Conservation (phyloP, 2,888 invertebrate species). For the Onthophagus sagittarius region DNA sequence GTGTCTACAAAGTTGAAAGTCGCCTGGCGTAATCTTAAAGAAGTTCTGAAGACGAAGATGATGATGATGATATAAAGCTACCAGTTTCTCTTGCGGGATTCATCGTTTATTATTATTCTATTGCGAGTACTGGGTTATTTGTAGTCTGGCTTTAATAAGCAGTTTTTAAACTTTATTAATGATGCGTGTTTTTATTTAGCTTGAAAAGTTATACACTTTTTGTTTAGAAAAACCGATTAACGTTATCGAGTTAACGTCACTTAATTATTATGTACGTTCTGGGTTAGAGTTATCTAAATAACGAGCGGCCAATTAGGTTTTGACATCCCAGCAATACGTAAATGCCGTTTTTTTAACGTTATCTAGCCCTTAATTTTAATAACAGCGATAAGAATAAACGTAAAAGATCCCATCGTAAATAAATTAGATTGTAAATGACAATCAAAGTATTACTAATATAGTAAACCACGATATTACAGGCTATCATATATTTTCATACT, state of each 20-base stretch:
- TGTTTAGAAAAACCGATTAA: background rate
- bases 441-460: background rate
- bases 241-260: background rate
- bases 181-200: background rate
- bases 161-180: background rate
- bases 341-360: background rate
- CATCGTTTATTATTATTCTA: background rate
- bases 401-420: background rate
- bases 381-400: background rate
- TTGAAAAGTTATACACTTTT: background rate
- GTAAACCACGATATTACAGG: too few species aligned
- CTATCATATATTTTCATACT: too few species aligned
- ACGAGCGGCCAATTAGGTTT: background rate
- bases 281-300: background rate
- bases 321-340: background rate
- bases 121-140: too few species aligned
- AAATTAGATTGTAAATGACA: background rate
- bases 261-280: background rate
- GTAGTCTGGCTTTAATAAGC: too few species aligned
- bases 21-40: background rate
- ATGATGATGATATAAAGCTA: background rate
- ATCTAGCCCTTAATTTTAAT: background rate
- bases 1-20: background rate
- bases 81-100: background rate
- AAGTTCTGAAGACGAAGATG: too few species aligned